These are phyloP conservation scores for Astyanax mexicanus DNA, from an alignment of 2,797 vertebrate genomes.

Conservation along the genomic window DNA sequence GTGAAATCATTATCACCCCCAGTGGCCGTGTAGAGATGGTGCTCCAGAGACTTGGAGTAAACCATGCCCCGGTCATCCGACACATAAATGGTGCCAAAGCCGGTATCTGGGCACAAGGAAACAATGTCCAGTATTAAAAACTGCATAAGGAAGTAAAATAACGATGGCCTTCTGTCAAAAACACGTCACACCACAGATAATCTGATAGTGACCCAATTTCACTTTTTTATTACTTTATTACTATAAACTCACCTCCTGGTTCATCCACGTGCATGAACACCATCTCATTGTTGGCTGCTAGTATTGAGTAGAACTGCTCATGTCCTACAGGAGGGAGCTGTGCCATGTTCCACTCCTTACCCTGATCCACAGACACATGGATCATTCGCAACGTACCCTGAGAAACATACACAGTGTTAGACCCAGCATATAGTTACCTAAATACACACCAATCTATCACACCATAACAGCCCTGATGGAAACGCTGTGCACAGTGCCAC, in stretches of 20 bases:
- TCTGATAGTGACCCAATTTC: not conserved
- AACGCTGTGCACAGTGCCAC: not conserved
- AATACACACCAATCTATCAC: not conserved
- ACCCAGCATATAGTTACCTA: not conserved
- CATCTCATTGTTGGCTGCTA: slow-evolving; percentile 92
- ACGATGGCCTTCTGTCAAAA: not conserved
- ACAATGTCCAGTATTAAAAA: slow-evolving; percentile 5
- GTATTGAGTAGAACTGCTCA: slow-evolving; percentile 95
- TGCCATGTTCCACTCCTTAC: slow-evolving; percentile 92
- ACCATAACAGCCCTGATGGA: not conserved
- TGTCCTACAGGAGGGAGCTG: slow-evolving; percentile 93
- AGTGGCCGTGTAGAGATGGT: slow-evolving; percentile 90
- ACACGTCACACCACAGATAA: not conserved
- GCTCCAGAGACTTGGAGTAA: slow-evolving; percentile 93
- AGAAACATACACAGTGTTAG: slow-evolving; percentile 14
- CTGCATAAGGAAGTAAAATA: not conserved
- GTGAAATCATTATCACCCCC: slow-evolving; percentile 94
- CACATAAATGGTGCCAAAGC: slow-evolving; percentile 91
- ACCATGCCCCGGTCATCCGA: slow-evolving; percentile 92
- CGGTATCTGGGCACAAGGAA: slow-evolving; percentile 79
- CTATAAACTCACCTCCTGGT: slow-evolving; percentile 84
- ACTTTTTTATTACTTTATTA: not conserved
- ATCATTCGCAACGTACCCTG: slow-evolving; percentile 84
- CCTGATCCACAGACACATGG: slow-evolving; percentile 89
- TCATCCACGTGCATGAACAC: slow-evolving; percentile 98